phyloP scores from a whole-genome alignment of 2,113 vertebrate genomes.

The Platycercus adscitus region DNA sequence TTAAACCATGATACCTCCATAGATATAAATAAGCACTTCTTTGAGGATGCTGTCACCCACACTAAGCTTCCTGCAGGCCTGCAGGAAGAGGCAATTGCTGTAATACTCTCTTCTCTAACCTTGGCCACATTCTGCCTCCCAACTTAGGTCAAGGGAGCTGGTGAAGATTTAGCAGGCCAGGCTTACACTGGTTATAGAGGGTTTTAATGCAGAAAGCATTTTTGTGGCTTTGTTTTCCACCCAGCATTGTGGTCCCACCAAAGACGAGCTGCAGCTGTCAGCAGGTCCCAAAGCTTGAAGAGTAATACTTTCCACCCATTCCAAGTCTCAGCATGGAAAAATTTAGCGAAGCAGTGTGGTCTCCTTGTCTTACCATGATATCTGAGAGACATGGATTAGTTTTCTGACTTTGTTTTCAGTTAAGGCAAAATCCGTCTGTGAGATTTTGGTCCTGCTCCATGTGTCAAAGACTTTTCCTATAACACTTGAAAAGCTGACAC shows the following conservation, averaged over 20 bases:
- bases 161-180: background rate
- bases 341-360: background rate
- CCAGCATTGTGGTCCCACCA: background rate
- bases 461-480: background rate
- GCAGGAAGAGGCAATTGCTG: background rate
- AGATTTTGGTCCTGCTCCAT: background rate
- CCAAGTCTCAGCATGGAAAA: background rate
- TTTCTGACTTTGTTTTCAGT: background rate
- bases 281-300: background rate
- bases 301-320: background rate
- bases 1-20: background rate
- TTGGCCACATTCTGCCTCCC: background rate
- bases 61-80: background rate
- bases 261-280: background rate
- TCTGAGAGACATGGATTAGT: background rate
- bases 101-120: background rate
- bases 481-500: background rate
- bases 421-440: background rate
- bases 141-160: background rate
- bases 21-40: background rate
- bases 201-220: background rate
- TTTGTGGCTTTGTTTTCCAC: background rate
- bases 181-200: background rate
- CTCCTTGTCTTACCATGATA: background rate
- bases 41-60: background rate